Base-by-base conservation (phyloP, 2,113 vertebrate genomes). In the Hymenochirus boettgeri region DNA sequence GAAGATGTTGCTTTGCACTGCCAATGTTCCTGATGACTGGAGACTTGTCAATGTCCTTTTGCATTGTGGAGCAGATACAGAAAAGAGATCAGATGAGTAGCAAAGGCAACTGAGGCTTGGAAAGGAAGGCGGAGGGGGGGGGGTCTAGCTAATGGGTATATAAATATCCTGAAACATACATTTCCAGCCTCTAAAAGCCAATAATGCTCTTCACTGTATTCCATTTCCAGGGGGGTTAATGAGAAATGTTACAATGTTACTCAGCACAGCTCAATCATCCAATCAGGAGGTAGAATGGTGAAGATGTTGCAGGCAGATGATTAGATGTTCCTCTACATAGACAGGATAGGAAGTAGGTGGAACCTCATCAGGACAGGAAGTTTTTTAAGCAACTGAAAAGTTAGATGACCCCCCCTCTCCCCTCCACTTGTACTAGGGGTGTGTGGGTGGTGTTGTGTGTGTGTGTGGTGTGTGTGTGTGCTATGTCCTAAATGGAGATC, bases 131-230 rank as follows among this genome's bases (percentile, higher is more conserved):
- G 3, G 31, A 24, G 15, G 56, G 10, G 5, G 7, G 39, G 18
- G 53, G 18, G 19, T 25, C 76, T 80, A 80, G 83, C 86, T 92
- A 92, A 95, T 90, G 91, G 88, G 85, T n/a, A 89, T 92, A 86
- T 90, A 90, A 88, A 93, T 91, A 89, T 90, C 90, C 88, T 83
- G 82, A 87, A 85, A 89, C 88, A 85, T 85, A 89, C 91, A 91
- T 86, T 83, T 90, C 80, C 77, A 80, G 85, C 86, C 77, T 82
- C 92, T 91, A 92, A 89, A 92, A 93, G 92, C 87, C 88, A 87
- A 86, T 91, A 92, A 91, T 90, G 92, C 88, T 86, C 82, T 77
- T 85, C 79, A 84, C 86, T 89, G 83, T 81, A 42, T 65, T 75
- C 76, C 75, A 81, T 70, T 83, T 84, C 91, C 89, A 72, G 71